Conservation (phyloP, 2,888 invertebrate species). For the Taphrorychus bicolor region DNA sequence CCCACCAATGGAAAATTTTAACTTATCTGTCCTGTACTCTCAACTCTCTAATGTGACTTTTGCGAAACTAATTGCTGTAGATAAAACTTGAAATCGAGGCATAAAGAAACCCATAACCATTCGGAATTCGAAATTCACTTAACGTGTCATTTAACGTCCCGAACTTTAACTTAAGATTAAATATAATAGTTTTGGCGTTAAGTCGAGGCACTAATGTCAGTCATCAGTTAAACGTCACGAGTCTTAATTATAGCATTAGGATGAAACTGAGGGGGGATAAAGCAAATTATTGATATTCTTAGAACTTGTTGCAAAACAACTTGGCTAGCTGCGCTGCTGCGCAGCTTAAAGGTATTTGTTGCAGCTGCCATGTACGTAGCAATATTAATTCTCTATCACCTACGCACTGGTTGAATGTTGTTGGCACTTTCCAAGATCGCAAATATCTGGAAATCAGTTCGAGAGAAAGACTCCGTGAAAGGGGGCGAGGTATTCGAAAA, state of each 20-base stretch:
- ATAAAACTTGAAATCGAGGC: conserved; percentile 27
- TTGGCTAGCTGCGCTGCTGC: background rate
- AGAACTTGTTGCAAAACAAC: background rate
- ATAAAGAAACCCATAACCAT: conserved; percentile 31
- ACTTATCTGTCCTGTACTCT: too few relatives aligned
- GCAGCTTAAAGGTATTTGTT: too few relatives aligned
- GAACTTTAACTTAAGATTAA: conserved; percentile 60
- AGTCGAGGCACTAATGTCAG: conserved; percentile 59
- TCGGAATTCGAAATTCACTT: conserved; percentile 45
- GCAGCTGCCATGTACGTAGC: background rate
- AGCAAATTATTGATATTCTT: background rate
- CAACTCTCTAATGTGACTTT: background rate
- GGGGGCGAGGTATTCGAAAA: conserved; percentile 12
- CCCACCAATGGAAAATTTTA: too few relatives aligned
- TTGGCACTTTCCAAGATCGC: background rate
- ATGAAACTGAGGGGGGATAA: conserved; percentile 9
- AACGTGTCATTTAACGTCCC: conserved; percentile 58
- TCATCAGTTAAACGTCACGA: conserved; percentile 60
- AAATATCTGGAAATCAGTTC: background rate
- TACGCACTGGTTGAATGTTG: background rate
- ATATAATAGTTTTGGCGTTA: conserved; percentile 59
- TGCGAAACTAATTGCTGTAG: background rate
- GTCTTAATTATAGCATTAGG: conserved; percentile 60
- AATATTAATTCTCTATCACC: background rate
- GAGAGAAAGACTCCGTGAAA: background rate